Percentiles rank a stretch among this genome's conserved stretches.
phyloP scores from a whole-genome alignment of 2,113 vertebrate genomes.

The Ailuropoda melanoleuca region DNA sequence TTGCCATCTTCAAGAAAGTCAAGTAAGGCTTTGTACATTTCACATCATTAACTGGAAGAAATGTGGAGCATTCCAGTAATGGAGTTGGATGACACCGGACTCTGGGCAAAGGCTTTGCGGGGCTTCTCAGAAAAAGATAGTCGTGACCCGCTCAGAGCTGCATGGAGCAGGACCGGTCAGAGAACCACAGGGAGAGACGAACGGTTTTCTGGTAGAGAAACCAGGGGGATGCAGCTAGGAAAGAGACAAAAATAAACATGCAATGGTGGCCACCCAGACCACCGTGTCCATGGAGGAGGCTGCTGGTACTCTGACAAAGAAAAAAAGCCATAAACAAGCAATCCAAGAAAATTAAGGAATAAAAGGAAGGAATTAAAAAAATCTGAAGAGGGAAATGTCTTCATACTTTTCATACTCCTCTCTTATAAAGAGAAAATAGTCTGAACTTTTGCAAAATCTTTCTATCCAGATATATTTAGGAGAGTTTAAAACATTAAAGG shows the following conservation, averaged over 20 bases:
- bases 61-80: constrained; percentile 73
- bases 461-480: background rate
- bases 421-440: background rate
- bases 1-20: constrained; percentile 82
- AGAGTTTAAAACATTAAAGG: background rate
- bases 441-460: background rate
- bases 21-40: constrained; percentile 79
- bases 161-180: constrained; percentile 32
- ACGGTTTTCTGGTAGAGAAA: background rate
- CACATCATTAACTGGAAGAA: constrained; percentile 84
- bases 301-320: background rate
- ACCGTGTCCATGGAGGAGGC: fast-evolving
- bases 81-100: constrained; percentile 29
- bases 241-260: background rate
- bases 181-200: background rate
- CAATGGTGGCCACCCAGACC: fast-evolving
- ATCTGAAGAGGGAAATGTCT: background rate
- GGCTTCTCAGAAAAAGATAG: constrained; percentile 46
- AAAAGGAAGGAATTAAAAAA: background rate
- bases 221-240: background rate
- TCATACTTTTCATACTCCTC: background rate
- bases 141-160: background rate
- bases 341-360: background rate
- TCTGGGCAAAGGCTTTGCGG: constrained; percentile 63
- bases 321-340: background rate